Evolutionary conservation across 2,113 vertebrate species (phyloP).

Genomic region (Panthera tigris): DNA sequence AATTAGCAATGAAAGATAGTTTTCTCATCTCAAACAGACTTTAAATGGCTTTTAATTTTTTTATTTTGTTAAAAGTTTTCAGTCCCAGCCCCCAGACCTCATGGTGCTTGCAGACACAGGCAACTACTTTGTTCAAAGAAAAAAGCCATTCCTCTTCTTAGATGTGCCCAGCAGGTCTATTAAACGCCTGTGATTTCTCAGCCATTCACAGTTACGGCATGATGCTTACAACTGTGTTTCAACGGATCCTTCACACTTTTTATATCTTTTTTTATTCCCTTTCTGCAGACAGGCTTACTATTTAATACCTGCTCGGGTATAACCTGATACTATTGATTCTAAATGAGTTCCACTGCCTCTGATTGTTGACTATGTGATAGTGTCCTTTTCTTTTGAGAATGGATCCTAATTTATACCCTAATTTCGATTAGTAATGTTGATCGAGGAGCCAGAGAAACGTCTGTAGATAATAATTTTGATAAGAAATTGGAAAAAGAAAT

Average conservation of each 20-base stretch:
- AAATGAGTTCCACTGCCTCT: not conserved
- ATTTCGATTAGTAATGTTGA: not conserved
- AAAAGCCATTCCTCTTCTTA: conserved; percentile 19
- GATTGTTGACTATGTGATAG: not conserved
- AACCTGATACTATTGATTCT: not conserved
- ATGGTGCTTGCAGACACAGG: not conserved
- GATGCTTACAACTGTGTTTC: conserved; percentile 57
- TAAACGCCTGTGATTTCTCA: conserved; percentile 64
- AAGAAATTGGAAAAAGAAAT: not conserved
- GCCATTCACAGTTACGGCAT: conserved; percentile 48
- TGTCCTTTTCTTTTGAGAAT: not conserved
- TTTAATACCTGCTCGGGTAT: not conserved
- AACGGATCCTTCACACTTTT: conserved; percentile 53
- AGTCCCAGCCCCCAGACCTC: not conserved
- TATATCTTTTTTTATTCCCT: conserved; percentile 46
- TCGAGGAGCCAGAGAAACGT: not conserved
- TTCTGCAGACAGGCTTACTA: not conserved
- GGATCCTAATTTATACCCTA: not conserved
- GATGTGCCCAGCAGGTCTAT: conserved; percentile 51
- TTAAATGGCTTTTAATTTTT: not conserved
- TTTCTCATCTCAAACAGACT: not conserved
- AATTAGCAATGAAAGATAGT: not conserved
- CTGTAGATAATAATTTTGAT: not conserved
- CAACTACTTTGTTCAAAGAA: conserved; percentile 50
- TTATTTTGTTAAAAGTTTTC: not conserved